Percentiles rank a stretch among this genome's conserved stretches.
Evolutionary conservation across 2,888 invertebrate species (phyloP).

Genomic region (Zelleria hepariella): DNA sequence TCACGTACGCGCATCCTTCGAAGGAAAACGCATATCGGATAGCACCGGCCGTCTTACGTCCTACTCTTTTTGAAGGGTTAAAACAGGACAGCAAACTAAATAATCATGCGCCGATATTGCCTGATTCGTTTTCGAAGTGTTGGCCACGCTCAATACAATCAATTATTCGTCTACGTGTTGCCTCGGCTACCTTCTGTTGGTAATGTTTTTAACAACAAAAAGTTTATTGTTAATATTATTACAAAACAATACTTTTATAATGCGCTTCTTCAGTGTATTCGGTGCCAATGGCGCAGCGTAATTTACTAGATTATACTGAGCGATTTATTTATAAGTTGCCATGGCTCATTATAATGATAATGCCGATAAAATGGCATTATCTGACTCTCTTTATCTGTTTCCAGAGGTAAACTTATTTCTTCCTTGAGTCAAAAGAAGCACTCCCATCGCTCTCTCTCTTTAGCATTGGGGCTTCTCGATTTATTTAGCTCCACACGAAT

Average conservation of each 20-base stretch:
- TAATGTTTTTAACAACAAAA: constrained; percentile 45
- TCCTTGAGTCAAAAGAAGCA: too few relatives aligned
- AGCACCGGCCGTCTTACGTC: constrained; percentile 41
- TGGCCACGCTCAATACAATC: constrained; percentile 60
- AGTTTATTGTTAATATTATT: constrained; percentile 33
- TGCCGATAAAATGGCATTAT: too few relatives aligned
- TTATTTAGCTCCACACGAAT: too few relatives aligned
- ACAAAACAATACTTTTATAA: not conserved
- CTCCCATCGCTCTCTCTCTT: too few relatives aligned
- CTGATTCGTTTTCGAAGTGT: constrained; percentile 60
- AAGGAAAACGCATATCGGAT: constrained; percentile 69
- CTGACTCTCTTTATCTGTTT: not conserved
- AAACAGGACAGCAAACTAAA: constrained; percentile 42
- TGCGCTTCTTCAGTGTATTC: not conserved
- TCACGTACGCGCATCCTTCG: constrained; percentile 67
- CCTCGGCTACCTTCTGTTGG: constrained; percentile 56
- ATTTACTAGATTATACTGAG: constrained; percentile 15
- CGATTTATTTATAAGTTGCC: not conserved
- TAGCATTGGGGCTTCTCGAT: too few relatives aligned
- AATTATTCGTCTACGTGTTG: constrained; percentile 65
- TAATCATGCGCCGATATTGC: constrained; percentile 37
- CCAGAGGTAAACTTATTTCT: not conserved
- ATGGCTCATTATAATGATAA: not conserved
- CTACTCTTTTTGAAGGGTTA: constrained; percentile 26
- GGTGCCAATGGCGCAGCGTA: constrained; percentile 21